Percentiles rank a stretch among this genome's conserved stretches.
These are phyloP conservation scores for Cyclargus thomasi DNA, from an alignment of 1,140 invertebrate species.

Conservation along the genomic window DNA sequence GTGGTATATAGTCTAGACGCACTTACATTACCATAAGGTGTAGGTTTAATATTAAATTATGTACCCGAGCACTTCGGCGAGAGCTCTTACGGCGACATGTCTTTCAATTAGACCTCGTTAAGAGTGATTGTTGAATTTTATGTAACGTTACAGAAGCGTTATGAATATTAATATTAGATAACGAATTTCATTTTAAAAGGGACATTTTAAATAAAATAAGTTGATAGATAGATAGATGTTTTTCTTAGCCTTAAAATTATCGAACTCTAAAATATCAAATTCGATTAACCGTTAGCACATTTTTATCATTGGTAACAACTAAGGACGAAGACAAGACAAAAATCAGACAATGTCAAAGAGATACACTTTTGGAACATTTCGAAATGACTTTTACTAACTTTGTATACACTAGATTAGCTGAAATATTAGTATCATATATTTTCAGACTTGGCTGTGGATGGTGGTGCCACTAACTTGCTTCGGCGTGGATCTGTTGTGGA, in stretches of 20 bases:
- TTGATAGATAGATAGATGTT: no score
- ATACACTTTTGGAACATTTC: no score
- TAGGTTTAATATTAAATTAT: constrained; percentile 20
- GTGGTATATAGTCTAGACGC: constrained; percentile 2
- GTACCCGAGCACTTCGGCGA: constrained; percentile 15
- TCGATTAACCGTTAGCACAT: no score
- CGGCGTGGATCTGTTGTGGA: constrained; percentile 55
- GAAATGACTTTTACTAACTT: no score
- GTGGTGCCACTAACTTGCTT: constrained; percentile 49
- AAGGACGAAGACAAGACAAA: no score
- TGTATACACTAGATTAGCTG: no score
- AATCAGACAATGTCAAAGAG: no score
- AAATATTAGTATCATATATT: constrained; percentile 11
- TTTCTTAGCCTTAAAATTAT: no score
- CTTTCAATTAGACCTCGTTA: constrained; percentile 10
- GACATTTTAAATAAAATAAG: no score
- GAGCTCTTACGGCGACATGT: constrained; percentile 8
- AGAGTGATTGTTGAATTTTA: constrained; percentile 4
- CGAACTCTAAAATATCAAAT: no score
- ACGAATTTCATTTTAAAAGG: not conserved
- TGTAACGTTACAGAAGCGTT: not conserved
- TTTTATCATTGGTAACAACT: no score
- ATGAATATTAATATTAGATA: not conserved
- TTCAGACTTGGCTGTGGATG: constrained; percentile 66
- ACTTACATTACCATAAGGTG: constrained; percentile 10